Percentiles rank a stretch among this genome's conserved stretches.
These are phyloP conservation scores for Cataglyphis albicans DNA, from an alignment of 2,888 invertebrate genomes.

Conservation along the genomic window DNA sequence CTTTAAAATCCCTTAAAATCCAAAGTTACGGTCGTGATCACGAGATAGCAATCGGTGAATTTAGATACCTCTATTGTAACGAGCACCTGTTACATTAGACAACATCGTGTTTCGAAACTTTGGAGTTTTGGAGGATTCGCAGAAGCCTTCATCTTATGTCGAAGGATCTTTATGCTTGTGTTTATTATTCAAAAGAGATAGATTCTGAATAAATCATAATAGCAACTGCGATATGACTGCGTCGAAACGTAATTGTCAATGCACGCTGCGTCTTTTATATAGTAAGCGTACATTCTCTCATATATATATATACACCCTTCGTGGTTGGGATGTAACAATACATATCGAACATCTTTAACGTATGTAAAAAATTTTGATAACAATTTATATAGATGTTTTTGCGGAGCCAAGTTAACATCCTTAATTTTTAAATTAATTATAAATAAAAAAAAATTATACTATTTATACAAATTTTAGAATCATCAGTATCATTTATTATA, in stretches of 20 bases:
- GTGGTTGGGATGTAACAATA: neutral
- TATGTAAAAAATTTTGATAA: neutral
- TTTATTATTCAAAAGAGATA: constrained; percentile 72
- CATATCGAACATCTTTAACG: constrained; percentile 7
- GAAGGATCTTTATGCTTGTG: constrained; percentile 57
- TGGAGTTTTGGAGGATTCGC: constrained; percentile 1
- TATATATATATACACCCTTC: neutral
- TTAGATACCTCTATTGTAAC: constrained; percentile 51
- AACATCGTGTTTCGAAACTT: constrained; percentile 28
- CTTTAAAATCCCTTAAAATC: constrained; percentile 43
- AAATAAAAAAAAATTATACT: neutral
- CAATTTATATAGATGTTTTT: neutral
- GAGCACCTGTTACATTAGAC: constrained; percentile 46
- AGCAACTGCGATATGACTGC: constrained; percentile 75
- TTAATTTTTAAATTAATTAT: neutral
- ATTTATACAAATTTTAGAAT: neutral
- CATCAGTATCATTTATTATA: neutral
- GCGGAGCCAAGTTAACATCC: neutral
- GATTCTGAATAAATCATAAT: constrained; percentile 75
- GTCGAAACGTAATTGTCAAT: constrained; percentile 68
- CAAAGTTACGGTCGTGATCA: constrained; percentile 62
- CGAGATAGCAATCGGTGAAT: constrained; percentile 65
- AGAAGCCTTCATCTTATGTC: constrained; percentile 40
- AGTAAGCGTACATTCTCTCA: constrained; percentile 28
- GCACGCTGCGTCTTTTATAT: constrained; percentile 57